Evolutionary conservation across 2,888 invertebrate species (phyloP).

Genomic region (Netelia melanura): DNA sequence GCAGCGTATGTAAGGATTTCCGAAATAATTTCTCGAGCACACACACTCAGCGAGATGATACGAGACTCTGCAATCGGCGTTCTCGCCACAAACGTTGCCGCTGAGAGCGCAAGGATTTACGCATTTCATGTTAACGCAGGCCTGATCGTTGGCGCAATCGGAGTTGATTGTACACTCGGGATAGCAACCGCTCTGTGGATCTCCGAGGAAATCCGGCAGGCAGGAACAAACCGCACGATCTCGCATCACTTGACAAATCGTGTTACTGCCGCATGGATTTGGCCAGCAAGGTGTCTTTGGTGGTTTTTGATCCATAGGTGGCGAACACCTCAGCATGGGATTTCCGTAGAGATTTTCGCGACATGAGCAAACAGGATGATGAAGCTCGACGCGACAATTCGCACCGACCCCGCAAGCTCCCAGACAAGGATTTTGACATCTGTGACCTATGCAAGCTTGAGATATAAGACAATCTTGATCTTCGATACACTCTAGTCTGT

Average conservation of each 20-base stretch:
- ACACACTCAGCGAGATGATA: constrained; percentile 94
- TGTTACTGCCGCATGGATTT: constrained; percentile 92
- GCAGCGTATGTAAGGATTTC: constrained; percentile 93
- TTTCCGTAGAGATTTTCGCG: constrained; percentile 91
- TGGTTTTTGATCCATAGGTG: constrained; percentile 86
- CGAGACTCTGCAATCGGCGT: constrained; percentile 92
- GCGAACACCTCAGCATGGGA: constrained; percentile 91
- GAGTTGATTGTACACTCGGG: constrained; percentile 94
- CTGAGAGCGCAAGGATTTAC: constrained; percentile 89
- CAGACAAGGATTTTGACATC: constrained; percentile 93
- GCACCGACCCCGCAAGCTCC: constrained; percentile 92
- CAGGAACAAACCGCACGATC: constrained; percentile 92
- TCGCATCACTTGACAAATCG: constrained; percentile 90
- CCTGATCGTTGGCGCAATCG: constrained; percentile 91
- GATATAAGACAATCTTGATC: constrained; percentile 91
- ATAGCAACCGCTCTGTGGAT: constrained; percentile 91
- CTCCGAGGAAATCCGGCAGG: constrained; percentile 90
- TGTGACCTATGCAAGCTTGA: constrained; percentile 92
- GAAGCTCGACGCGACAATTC: constrained; percentile 90
- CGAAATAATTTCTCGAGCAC: constrained; percentile 92
- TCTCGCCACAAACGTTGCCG: constrained; percentile 91
- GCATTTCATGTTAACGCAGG: constrained; percentile 92
- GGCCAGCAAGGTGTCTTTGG: constrained; percentile 90
- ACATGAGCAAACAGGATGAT: constrained; percentile 93
- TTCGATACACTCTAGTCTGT: constrained; percentile 92